Evolutionary conservation across 2,113 vertebrate species (phyloP).

Genomic region (Girardinichthys multiradiatus): DNA sequence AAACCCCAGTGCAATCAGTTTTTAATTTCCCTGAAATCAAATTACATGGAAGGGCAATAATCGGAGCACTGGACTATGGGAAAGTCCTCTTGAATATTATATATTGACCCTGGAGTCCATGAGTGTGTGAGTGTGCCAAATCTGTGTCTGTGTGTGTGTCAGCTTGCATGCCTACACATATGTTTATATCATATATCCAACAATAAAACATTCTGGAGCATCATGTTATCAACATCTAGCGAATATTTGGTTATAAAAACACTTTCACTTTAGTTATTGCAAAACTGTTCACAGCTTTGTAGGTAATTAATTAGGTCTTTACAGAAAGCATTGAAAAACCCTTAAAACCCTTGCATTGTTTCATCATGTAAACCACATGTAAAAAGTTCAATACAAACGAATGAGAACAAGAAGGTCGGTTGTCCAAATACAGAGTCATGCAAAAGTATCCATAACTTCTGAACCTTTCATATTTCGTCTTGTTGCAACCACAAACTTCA

Average conservation of each 20-base stretch:
- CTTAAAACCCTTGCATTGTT: neutral
- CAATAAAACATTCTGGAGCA: neutral
- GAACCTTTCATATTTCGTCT: too few species aligned
- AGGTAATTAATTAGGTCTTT: slow-evolving; percentile 47
- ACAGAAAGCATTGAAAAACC: slow-evolving; percentile 13
- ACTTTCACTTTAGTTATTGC: slow-evolving; percentile 7
- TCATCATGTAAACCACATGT: neutral
- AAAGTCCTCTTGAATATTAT: slow-evolving; percentile 58
- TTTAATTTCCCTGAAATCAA: slow-evolving; percentile 74
- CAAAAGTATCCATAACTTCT: too few species aligned
- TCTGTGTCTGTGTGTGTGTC: neutral
- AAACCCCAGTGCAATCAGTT: slow-evolving; percentile 64
- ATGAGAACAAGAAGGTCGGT: neutral
- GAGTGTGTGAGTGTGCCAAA: slow-evolving; percentile 2
- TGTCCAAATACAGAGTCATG: too few species aligned
- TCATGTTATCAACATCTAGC: neutral
- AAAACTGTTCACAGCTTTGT: slow-evolving; percentile 20
- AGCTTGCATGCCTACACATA: neutral
- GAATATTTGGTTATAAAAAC: slow-evolving; percentile 1
- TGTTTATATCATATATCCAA: neutral
- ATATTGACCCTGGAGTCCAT: slow-evolving; percentile 45
- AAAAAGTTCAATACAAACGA: neutral
- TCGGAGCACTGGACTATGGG: slow-evolving; percentile 46
- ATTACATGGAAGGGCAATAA: slow-evolving; percentile 67
- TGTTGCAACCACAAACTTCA: too few species aligned